phyloP scores from a whole-genome alignment of 2,888 invertebrate genomes.

The Branchipolynoe longqiensis region DNA sequence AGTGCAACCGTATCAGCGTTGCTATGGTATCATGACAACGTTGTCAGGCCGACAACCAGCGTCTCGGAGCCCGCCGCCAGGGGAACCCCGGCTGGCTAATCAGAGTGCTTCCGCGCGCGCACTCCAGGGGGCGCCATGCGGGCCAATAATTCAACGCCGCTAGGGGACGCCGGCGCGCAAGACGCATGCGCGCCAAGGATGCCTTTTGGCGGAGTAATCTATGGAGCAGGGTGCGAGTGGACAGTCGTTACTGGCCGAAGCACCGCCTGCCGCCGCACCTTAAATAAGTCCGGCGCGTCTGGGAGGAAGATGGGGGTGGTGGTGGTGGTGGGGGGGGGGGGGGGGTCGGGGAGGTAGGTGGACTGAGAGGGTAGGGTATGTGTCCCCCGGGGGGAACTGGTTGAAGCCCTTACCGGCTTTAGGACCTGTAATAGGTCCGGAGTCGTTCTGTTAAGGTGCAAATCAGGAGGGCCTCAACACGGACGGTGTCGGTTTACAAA shows the following conservation, averaged over 20 bases:
- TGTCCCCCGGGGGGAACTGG: neutral
- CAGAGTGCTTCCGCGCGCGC: no score
- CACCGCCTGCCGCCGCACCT: neutral
- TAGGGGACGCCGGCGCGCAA: neutral
- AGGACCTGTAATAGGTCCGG: neutral
- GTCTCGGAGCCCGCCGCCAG: neutral
- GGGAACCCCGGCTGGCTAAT: neutral
- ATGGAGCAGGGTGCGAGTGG: neutral
- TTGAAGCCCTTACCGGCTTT: neutral
- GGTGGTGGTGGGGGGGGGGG: no score
- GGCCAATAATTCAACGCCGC: conserved; percentile 10
- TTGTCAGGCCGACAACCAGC: conserved; percentile 51
- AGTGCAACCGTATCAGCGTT: conserved; percentile 30
- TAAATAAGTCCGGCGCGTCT: conserved; percentile 25
- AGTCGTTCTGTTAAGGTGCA: conserved; percentile 25
- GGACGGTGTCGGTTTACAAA: no score
- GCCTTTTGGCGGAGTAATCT: conserved; percentile 42
- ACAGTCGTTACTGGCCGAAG: conserved; percentile 34
- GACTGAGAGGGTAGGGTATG: conserved; percentile 43
- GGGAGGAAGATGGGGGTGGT: neutral
- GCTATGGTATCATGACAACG: conserved; percentile 54
- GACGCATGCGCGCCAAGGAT: neutral
- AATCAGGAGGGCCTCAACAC: no score
- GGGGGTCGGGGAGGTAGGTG: no score
- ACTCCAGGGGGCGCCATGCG: no score